These are phyloP conservation scores for Danio jaintianensis DNA, from an alignment of 2,797 vertebrate genomes.

Conservation along the genomic window DNA sequence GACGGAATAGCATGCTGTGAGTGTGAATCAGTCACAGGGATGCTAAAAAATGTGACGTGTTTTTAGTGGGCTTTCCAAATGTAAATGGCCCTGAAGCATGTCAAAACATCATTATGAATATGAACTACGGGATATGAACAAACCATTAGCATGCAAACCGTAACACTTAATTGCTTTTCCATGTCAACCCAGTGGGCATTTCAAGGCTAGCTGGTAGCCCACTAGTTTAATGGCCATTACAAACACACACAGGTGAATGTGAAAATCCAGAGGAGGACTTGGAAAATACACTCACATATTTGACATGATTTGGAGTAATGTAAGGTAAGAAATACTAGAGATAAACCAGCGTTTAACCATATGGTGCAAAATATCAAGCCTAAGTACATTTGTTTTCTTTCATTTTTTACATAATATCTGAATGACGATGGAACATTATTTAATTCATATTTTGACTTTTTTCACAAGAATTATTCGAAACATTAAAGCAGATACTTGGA, in stretches of 20 bases:
- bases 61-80: conserved; percentile 11
- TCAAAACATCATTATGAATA: conserved; percentile 11
- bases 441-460: too few species aligned
- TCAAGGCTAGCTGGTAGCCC: background rate
- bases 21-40: background rate
- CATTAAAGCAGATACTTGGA: too few species aligned
- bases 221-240: conserved; percentile 25
- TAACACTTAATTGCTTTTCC: background rate
- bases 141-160: background rate
- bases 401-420: too few species aligned
- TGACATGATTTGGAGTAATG: background rate
- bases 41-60: background rate
- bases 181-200: conserved; percentile 8
- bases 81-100: background rate
- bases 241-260: conserved; percentile 2
- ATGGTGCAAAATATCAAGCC: too few species aligned
- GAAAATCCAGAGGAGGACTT: background rate
- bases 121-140: background rate
- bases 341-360: background rate
- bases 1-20: background rate
- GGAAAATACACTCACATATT: background rate
- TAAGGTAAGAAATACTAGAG: background rate
- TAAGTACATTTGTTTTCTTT: too few species aligned
- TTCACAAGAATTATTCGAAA: too few species aligned
- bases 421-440: too few species aligned